phyloP scores from a whole-genome alignment of 2,888 invertebrate species.

The Andrena trimmerana region DNA sequence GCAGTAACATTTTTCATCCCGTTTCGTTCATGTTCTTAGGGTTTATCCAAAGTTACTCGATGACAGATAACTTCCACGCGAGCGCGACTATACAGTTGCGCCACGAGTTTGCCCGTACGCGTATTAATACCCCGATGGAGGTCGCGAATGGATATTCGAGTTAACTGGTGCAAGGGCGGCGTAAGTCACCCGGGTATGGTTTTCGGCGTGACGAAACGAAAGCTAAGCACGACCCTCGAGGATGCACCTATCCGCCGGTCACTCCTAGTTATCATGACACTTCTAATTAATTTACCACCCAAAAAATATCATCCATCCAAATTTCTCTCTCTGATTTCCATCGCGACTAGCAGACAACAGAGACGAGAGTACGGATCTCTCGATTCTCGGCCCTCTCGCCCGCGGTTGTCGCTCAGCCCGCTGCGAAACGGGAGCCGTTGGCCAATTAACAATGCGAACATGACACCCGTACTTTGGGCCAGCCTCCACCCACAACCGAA shows the following conservation, averaged over 20 bases:
- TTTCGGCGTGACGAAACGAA: slow-evolving; percentile 66
- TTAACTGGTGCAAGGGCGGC: slow-evolving; percentile 70
- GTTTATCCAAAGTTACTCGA: slow-evolving; percentile 31
- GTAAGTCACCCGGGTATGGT: slow-evolving; percentile 62
- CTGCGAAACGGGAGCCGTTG: slow-evolving; percentile 69
- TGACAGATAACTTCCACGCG: slow-evolving; percentile 43
- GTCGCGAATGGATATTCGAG: slow-evolving; percentile 72
- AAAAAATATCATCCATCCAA: slow-evolving; percentile 63
- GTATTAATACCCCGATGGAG: slow-evolving; percentile 75
- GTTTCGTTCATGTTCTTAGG: slow-evolving; percentile 40
- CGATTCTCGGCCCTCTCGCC: slow-evolving; percentile 32
- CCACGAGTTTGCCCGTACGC: slow-evolving; percentile 69
- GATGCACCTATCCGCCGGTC: slow-evolving; percentile 66
- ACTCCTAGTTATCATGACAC: slow-evolving; percentile 76
- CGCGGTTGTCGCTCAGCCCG: slow-evolving; percentile 55
- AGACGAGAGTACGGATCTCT: slow-evolving; percentile 25
- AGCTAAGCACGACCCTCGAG: slow-evolving; percentile 61
- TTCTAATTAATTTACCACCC: slow-evolving; percentile 79
- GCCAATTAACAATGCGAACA: slow-evolving; percentile 82
- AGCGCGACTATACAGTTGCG: slow-evolving; percentile 53
- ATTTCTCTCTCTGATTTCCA: slow-evolving; percentile 38
- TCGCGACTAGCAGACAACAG: slow-evolving; percentile 43
- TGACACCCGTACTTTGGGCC: slow-evolving; percentile 74
- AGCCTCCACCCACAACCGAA: slow-evolving; percentile 67
- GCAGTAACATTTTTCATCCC: slow-evolving; percentile 23